These are phyloP conservation scores for Psilanteris sp. DNA, from an alignment of 1,140 invertebrate genomes.

Conservation along the genomic window DNA sequence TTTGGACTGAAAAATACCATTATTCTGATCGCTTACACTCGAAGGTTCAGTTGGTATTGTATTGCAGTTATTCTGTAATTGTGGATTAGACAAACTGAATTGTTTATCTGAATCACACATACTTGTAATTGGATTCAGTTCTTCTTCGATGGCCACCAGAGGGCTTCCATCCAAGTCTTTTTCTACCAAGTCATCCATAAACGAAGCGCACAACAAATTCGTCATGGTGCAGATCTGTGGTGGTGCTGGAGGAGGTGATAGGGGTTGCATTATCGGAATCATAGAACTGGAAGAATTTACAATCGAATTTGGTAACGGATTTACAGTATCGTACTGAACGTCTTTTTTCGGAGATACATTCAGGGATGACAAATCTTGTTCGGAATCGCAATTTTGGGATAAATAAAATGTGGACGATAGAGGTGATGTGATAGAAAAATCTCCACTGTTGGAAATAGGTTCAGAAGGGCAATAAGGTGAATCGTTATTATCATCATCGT, in stretches of 20 bases:
- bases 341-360: neutral
- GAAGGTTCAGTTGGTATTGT: too few species aligned
- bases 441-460: conserved; percentile 24
- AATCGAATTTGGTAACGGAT: neutral
- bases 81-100: neutral
- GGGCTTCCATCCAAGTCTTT: conserved; percentile 67
- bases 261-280: conserved; percentile 4
- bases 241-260: conserved; percentile 40
- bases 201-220: conserved; percentile 29
- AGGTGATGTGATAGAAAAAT: conserved; percentile 29
- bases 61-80: neutral
- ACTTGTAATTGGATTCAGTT: conserved; percentile 10
- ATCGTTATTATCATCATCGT: neutral
- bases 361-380: neutral
- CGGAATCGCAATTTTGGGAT: conserved; percentile 5
- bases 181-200: conserved; percentile 64
- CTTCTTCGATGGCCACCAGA: conserved; percentile 54
- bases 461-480: conserved; percentile 65
- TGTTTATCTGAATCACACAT: neutral
- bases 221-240: conserved; percentile 46
- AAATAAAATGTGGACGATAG: conserved; percentile 2
- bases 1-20: too few species aligned
- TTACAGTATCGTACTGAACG: neutral
- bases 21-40: too few species aligned
- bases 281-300: conserved; percentile 1